A percentile compares a stretch with the other conserved stretches of the same genome.
phyloP scores from a whole-genome alignment of 2,888 invertebrate species.

The Mimumesa dahlbomi region DNA sequence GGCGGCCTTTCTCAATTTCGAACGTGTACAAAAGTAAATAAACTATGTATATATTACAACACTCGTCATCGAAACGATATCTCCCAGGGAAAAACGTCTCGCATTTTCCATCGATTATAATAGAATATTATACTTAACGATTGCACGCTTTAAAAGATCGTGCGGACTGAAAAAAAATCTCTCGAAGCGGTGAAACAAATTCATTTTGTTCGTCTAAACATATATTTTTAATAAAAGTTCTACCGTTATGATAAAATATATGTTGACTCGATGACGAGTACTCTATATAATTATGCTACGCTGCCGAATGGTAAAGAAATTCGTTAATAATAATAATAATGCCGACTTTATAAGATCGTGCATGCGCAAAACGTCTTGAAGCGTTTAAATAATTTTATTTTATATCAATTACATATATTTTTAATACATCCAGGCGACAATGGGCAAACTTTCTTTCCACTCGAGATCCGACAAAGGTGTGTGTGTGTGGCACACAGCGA shows the following conservation, averaged over 20 bases:
- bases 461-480: background rate
- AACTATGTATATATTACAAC: slow-evolving; percentile 65
- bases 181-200: too few relatives aligned
- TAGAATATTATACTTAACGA: slow-evolving; percentile 11
- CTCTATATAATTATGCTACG: too few relatives aligned
- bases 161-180: too few relatives aligned
- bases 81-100: slow-evolving; percentile 28
- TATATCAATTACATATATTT: too few relatives aligned
- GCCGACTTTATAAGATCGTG: too few relatives aligned
- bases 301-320: too few relatives aligned
- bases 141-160: slow-evolving; percentile 27
- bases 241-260: too few relatives aligned
- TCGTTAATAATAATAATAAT: too few relatives aligned
- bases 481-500: background rate
- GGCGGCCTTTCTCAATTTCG: slow-evolving; percentile 43
- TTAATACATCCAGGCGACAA: too few relatives aligned
- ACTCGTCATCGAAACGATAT: slow-evolving; percentile 35
- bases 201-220: too few relatives aligned
- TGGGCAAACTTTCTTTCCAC: slow-evolving; percentile 32
- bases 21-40: slow-evolving; percentile 68
- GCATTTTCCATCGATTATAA: slow-evolving; percentile 23
- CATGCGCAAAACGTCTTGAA: slow-evolving; percentile 7
- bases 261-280: too few relatives aligned
- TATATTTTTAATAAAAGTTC: too few relatives aligned
- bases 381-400: slow-evolving; percentile 41